These are phyloP conservation scores for Pseudeuparius sepicola DNA, from an alignment of 2,888 invertebrate genomes.

Conservation along the genomic window DNA sequence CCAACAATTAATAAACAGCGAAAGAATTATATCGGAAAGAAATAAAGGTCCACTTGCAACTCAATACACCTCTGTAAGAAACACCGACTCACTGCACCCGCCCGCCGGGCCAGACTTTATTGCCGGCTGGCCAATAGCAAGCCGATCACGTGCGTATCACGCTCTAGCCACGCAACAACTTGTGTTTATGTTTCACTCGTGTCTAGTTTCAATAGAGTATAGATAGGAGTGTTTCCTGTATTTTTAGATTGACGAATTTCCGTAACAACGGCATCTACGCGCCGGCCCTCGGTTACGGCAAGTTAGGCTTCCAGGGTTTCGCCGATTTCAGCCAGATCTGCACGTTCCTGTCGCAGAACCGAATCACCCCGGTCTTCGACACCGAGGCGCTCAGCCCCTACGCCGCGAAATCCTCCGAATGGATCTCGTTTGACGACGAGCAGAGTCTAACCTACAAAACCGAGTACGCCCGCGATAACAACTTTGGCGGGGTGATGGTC, in stretches of 20 bases:
- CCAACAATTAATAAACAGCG: too few species aligned
- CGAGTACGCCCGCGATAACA: slow-evolving; percentile 35
- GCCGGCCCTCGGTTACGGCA: slow-evolving; percentile 60
- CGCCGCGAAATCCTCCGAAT: slow-evolving; percentile 56
- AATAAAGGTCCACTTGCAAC: too few species aligned
- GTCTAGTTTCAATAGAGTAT: too few species aligned
- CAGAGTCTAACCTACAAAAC: slow-evolving; percentile 62
- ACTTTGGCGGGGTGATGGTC: slow-evolving; percentile 74
- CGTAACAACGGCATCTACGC: slow-evolving; percentile 57
- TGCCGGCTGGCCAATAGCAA: too few species aligned
- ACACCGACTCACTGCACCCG: too few species aligned
- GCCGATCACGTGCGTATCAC: too few species aligned
- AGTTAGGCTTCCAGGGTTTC: slow-evolving; percentile 58
- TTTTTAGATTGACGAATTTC: slow-evolving; percentile 51
- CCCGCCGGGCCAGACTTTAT: too few species aligned
- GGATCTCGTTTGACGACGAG: slow-evolving; percentile 75
- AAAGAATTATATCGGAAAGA: too few species aligned
- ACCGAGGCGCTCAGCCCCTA: slow-evolving; percentile 66
- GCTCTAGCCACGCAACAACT: too few species aligned
- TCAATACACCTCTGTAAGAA: too few species aligned
- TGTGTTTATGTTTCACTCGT: too few species aligned
- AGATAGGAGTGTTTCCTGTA: too few species aligned
- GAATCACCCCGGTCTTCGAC: slow-evolving; percentile 53
- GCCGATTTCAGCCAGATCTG: slow-evolving; percentile 62
- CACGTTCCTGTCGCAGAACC: slow-evolving; percentile 46